Conservation (phyloP, 37 sponge, comb jelly and placozoan species). For the Mnemiopsis leidyi region DNA sequence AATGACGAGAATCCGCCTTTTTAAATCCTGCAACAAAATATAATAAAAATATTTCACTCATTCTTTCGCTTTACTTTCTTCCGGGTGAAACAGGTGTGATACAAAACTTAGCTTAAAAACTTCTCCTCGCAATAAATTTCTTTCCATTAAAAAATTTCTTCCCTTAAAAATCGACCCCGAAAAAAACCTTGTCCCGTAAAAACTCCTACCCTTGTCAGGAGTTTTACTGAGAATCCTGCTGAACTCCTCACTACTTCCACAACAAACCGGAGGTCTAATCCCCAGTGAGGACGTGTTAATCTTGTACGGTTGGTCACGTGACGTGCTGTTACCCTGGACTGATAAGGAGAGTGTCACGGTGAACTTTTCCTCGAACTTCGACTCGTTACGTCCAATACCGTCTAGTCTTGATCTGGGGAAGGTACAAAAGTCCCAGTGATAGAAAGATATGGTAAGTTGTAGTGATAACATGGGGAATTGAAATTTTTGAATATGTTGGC, state of each 20-base stretch:
- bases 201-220: slow-evolving; percentile 39
- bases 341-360: background rate
- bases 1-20: background rate
- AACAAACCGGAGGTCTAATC: slow-evolving; percentile 46
- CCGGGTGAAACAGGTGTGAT: too few species aligned
- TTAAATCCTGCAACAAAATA: background rate
- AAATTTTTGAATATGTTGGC: too few species aligned
- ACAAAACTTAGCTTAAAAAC: too few species aligned
- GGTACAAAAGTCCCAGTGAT: too few species aligned
- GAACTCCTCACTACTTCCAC: slow-evolving; percentile 9
- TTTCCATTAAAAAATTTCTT: too few species aligned
- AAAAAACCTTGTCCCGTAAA: too few species aligned
- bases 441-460: too few species aligned
- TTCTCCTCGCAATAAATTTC: too few species aligned
- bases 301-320: background rate
- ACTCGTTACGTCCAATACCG: background rate
- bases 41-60: too few species aligned
- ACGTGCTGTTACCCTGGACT: background rate
- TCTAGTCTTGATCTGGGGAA: slow-evolving; percentile 13
- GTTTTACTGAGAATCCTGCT: slow-evolving; percentile 1
- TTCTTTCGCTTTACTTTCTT: too few species aligned
- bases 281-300: background rate
- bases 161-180: too few species aligned
- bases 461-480: too few species aligned
- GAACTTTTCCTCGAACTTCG: slow-evolving; percentile 5